Conservation (phyloP, 1,140 invertebrate species). For the Whitmania pigra region DNA sequence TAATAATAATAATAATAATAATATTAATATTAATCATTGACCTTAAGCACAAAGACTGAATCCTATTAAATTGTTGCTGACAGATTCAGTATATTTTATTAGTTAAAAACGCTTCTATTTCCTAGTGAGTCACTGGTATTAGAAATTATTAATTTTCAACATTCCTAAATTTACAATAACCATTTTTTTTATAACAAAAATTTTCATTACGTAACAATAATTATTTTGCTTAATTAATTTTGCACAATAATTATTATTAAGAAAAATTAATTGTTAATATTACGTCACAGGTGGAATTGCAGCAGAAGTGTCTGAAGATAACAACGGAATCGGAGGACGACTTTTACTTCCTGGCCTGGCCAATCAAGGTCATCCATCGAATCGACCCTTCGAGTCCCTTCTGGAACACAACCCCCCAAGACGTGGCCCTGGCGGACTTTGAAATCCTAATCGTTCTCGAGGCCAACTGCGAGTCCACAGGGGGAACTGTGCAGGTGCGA, state of each 20-base stretch:
- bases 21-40: no score
- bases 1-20: no score
- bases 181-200: background rate
- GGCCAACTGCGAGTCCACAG: conserved; percentile 44
- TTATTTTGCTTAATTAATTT: no score
- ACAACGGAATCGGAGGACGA: conserved; percentile 46
- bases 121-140: no score
- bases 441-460: conserved; percentile 78
- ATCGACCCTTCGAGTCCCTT: conserved; percentile 31
- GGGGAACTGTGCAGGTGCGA: conserved; percentile 45
- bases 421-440: conserved; percentile 27
- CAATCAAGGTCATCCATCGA: conserved; percentile 50
- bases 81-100: no score
- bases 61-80: no score
- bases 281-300: background rate
- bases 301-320: conserved; percentile 5
- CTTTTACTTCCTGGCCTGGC: conserved; percentile 54
- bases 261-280: no score
- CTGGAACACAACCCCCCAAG: conserved; percentile 27
- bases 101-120: no score
- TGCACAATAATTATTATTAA: no score
- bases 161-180: background rate
- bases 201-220: no score
- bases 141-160: background rate
- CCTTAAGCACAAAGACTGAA: no score